Base-by-base conservation (phyloP, 2,888 invertebrate species). In the Bunonema sp. region DNA sequence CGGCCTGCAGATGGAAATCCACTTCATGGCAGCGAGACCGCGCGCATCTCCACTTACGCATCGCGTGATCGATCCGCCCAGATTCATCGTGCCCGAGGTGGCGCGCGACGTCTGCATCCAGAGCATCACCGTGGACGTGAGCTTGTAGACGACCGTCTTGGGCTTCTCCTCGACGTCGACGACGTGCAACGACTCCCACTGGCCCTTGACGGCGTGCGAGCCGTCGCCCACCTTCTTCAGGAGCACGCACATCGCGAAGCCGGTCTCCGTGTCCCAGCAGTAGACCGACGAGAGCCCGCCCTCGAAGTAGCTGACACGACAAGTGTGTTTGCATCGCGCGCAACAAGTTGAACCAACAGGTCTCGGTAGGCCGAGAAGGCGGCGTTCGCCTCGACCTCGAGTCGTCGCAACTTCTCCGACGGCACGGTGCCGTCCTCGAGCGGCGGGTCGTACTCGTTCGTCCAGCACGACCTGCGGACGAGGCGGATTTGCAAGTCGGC, bases 151-250 rank as follows among this genome's bases (percentile, higher is more conserved):
- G n/a, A n/a, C n/a, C n/a, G n/a, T n/a, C 29, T 37, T 40, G 2
- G 49, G 52, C 43, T 55, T 49, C 36, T 60, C 76, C 64, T 72
- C 85, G 1, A 97, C 91, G 74, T 99, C 97, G 15, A 97, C 86
- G 0, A 99, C 97, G 69, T 99, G 97, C 67, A 97, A 89, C 2
- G 93, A 93, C 71, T 97, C 97, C 97, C 97, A 99, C 72, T 93
- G 93, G 1, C 97, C 97, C 71, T 89, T 89, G 61, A 93, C 93
- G 74, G 87, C 89, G 74, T 86, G 88, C 29, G 88, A 88, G 15
- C 91, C 91, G 72, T 93, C 91, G 0, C 91, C 93, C 1, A 87
- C 88, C 74, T 99, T 97, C 72, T 97, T 97, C 64, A 99, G 93
- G 61, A 99, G 77, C 68, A 99, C 89, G 30, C 91, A 93, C 57